phyloP scores from a whole-genome alignment of 2,797 vertebrate species.

The Vultur gryphus region DNA sequence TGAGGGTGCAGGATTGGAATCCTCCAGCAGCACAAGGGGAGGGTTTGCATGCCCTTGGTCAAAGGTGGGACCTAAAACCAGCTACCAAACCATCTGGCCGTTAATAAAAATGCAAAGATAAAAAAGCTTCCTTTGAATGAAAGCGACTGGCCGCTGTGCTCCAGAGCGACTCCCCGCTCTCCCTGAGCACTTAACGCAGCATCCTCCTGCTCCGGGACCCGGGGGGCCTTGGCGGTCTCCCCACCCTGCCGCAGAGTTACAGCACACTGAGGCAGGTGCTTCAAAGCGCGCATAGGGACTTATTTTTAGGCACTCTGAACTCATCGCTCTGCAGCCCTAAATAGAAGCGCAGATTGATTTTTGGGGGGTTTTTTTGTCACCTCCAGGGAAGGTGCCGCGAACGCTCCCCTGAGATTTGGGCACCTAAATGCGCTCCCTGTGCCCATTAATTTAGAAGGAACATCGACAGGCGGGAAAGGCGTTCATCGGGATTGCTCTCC shows the following conservation, averaged over 20 bases:
- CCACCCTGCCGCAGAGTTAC: background rate
- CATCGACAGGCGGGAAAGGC: background rate
- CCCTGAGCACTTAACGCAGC: accelerated
- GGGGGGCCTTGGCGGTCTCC: background rate
- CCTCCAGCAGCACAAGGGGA: background rate
- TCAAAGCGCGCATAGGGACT: accelerated
- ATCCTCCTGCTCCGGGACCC: background rate
- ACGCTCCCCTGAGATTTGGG: background rate
- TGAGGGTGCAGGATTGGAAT: background rate
- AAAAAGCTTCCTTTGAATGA: background rate
- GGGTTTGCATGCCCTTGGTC: background rate
- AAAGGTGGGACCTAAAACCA: background rate
- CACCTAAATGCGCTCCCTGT: accelerated
- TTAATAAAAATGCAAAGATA: background rate
- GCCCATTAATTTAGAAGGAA: background rate
- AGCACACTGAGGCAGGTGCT: background rate
- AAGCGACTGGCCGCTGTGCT: background rate
- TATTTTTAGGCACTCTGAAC: background rate
- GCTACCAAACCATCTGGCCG: background rate
- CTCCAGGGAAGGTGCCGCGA: background rate
- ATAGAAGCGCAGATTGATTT: background rate
- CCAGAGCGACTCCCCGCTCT: background rate
- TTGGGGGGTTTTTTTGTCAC: background rate
- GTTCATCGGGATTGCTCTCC: background rate
- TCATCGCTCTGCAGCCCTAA: background rate